Conservation (phyloP, 2,797 vertebrate species). For the Peromyscus melanophrys region DNA sequence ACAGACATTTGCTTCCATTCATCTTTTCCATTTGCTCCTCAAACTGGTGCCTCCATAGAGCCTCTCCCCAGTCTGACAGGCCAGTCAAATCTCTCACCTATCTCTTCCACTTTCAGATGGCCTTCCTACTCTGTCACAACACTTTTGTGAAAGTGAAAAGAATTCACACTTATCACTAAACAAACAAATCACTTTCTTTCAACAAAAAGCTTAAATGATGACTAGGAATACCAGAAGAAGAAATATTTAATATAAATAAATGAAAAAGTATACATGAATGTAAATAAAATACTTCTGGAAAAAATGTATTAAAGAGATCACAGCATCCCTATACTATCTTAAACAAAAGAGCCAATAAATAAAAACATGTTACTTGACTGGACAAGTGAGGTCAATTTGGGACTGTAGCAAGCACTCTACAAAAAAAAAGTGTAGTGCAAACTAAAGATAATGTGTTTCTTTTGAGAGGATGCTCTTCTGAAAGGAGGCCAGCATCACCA, state of each 20-base stretch:
- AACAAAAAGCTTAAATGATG: not conserved
- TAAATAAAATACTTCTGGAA: not conserved
- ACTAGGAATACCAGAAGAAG: not conserved
- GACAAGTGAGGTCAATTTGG: not conserved
- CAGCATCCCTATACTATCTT: not conserved
- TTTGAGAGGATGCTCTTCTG: conserved; percentile 57
- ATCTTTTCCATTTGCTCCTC: not conserved
- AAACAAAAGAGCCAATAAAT: not conserved
- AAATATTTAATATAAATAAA: not conserved
- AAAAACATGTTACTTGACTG: not conserved
- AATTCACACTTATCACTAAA: not conserved
- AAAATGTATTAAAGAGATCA: not conserved
- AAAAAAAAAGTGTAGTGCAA: conserved; percentile 15
- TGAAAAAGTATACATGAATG: not conserved
- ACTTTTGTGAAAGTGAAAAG: not conserved
- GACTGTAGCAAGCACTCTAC: not conserved
- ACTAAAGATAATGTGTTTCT: conserved; percentile 1
- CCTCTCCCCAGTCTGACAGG: not conserved
- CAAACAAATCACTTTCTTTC: not conserved
- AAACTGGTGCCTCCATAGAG: not conserved
- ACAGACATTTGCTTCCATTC: not conserved
- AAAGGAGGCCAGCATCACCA: not conserved
- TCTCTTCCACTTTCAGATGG: not conserved
- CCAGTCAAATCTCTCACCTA: not conserved
- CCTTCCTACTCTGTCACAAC: not conserved